Percentiles rank a stretch among this genome's conserved stretches.
Conservation (phyloP, 2,113 vertebrate species). For the Zosterops lateralis region DNA sequence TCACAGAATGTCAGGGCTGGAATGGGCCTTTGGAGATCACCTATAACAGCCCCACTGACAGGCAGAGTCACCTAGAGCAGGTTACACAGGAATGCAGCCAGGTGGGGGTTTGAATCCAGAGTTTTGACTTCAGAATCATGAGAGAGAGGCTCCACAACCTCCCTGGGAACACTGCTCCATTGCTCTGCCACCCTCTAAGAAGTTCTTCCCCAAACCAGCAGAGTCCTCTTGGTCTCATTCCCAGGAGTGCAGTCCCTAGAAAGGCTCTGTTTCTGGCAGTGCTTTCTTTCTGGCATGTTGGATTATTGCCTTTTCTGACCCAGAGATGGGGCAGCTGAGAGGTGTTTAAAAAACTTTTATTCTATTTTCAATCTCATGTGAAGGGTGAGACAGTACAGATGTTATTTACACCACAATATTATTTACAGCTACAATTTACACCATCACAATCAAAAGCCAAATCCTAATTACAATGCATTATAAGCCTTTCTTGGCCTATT, state of each 20-base stretch:
- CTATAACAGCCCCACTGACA: neutral
- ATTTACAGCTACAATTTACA: no score
- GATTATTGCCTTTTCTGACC: no score
- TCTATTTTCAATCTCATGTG: no score
- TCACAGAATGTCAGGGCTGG: neutral
- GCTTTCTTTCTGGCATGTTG: neutral
- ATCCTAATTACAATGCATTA: no score
- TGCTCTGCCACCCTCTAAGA: neutral
- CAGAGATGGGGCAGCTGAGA: no score
- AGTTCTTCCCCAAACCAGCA: neutral
- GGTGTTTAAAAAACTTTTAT: no score
- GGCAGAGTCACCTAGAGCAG: neutral
- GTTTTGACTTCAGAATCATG: neutral
- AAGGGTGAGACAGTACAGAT: no score
- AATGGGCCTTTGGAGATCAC: neutral
- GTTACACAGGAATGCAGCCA: neutral
- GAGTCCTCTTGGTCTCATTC: neutral
- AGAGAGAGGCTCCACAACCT: neutral
- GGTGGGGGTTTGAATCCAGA: neutral
- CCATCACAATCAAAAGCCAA: no score
- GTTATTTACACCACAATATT: no score
- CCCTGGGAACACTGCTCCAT: neutral
- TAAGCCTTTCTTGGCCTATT: no score
- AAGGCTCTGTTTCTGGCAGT: neutral
- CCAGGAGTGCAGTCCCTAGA: neutral